Base-by-base conservation (phyloP, 2,113 vertebrate genomes). In the Kryptolebias marmoratus region DNA sequence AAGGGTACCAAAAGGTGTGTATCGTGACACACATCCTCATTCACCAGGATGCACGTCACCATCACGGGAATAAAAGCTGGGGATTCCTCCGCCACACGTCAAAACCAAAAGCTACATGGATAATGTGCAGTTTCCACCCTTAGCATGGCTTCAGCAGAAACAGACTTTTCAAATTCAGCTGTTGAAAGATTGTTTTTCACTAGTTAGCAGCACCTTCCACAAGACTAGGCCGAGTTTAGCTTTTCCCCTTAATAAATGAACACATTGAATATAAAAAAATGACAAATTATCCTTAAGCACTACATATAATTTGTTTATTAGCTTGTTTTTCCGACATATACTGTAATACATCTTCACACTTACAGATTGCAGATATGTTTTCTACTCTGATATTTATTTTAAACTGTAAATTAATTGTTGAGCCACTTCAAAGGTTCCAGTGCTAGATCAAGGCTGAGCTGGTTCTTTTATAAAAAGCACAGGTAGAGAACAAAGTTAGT, bases 31-130 rank as follows among this genome's bases (percentile, higher is more conserved):
- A 68, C 11, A 11, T 57, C 39, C 4, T 81, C 49, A 36, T 76
- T 61, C 58, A 80, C 80, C 63, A 64, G 68, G 55, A 80, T 63
- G 64, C 49, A 32, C 12, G 30, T 54, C 53, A 52, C 52, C 64
- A 66, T 45, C 65, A 28, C 56, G 15, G 7, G 67, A 68, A 75
- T 79, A 53, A 75, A 62, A 45, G 12, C 52, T 0, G 64, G 81
- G 81, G 73, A 84, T 82, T 87, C 67, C 83, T 75, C 64, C 71
- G 18, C 11, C 12, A 67, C 36, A 7, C 64, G 60, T 77, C 59
- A 59, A 66, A 75, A 56, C 69, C 58, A 11, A 71, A 65, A 48
- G 54, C 82, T 48, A 49, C 64, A 68, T 60, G 31, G n/a, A 13
- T 42, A 42, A 27, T 11, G 5, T 13, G 16, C 36, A 7, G 58